These are phyloP conservation scores for Nesogale talazaci DNA, from an alignment of 2,113 vertebrate genomes.

Conservation along the genomic window DNA sequence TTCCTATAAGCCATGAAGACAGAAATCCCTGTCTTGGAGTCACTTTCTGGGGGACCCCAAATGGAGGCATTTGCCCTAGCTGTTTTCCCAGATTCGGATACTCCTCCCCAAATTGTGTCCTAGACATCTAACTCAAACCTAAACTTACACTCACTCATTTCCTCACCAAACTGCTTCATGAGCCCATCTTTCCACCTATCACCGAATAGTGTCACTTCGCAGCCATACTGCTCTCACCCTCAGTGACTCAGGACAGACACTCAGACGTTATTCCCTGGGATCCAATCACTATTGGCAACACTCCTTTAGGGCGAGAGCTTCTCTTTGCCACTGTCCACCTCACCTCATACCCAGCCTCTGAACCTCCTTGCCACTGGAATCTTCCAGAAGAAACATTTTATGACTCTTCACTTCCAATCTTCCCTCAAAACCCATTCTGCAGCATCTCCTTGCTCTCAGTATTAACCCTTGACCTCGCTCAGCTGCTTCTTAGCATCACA, in stretches of 20 bases:
- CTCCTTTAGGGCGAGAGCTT: not conserved
- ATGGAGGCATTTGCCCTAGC: not conserved
- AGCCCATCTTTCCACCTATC: not conserved
- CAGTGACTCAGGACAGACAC: not conserved
- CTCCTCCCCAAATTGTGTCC: slow-evolving; percentile 24
- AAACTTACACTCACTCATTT: not conserved
- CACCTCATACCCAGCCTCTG: not conserved
- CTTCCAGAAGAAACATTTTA: slow-evolving; percentile 25
- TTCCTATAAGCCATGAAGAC: not conserved
- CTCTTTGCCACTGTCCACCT: not conserved
- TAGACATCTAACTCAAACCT: not conserved
- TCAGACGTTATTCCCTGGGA: not conserved
- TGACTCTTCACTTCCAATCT: not conserved
- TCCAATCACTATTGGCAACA: not conserved
- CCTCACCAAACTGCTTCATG: not conserved
- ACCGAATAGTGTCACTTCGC: not conserved
- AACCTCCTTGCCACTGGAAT: not conserved
- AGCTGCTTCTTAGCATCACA: not conserved
- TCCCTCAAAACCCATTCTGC: not conserved
- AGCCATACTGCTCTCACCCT: not conserved
- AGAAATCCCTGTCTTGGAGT: not conserved
- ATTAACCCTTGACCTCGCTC: not conserved
- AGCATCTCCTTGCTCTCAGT: not conserved
- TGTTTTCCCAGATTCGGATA: not conserved
- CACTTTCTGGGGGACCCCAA: slow-evolving; percentile 12